These are phyloP conservation scores for Minunthozetes semirufus DNA, from an alignment of 2,888 invertebrate genomes.

Conservation along the genomic window DNA sequence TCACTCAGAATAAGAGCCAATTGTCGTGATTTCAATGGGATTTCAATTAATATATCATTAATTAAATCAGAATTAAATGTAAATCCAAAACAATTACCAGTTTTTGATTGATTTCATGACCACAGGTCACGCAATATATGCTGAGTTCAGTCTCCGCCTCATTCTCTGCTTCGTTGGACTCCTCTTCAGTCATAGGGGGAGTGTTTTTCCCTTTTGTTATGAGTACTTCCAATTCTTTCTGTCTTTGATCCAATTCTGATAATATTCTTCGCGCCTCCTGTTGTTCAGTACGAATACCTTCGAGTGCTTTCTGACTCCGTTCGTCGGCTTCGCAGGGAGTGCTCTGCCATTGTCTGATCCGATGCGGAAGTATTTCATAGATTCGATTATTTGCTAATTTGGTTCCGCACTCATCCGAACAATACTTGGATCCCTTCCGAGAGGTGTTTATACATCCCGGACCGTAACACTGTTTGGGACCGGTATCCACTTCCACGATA, in stretches of 20 bases:
- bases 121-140: conserved; percentile 94
- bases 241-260: conserved; percentile 69
- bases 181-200: conserved; percentile 48
- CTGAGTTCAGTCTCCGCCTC: conserved; percentile 33
- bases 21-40: not conserved
- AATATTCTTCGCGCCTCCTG: conserved; percentile 40
- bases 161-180: conserved; percentile 46
- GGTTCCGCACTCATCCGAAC: conserved; percentile 83
- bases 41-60: not conserved
- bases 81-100: conserved; percentile 46
- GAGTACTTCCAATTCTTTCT: conserved; percentile 68
- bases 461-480: conserved; percentile 77
- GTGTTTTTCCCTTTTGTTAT: conserved; percentile 70
- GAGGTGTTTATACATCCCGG: conserved; percentile 76
- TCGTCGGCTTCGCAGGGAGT: conserved; percentile 80
- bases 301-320: conserved; percentile 58
- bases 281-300: conserved; percentile 53
- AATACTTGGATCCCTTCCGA: conserved; percentile 77
- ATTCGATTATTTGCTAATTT: conserved; percentile 64
- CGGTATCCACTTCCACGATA: conserved; percentile 35
- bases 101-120: conserved; percentile 84
- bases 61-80: not conserved
- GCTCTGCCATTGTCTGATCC: conserved; percentile 88
- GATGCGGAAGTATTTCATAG: conserved; percentile 68
- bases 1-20: too few species aligned